Conservation (phyloP, 2,888 invertebrate species). For the Fragum fragum region DNA sequence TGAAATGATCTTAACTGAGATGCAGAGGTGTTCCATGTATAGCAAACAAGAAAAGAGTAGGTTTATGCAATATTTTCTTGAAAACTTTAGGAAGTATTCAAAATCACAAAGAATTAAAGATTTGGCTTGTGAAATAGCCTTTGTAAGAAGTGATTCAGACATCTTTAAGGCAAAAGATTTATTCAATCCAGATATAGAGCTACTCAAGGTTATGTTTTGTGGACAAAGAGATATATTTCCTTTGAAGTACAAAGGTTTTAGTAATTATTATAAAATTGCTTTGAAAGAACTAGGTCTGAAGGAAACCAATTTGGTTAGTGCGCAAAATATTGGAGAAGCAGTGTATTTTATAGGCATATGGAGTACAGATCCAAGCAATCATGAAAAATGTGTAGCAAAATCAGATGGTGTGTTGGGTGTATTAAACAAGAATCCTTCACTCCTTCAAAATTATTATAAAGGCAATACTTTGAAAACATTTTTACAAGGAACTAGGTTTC, state of each 20-base stretch:
- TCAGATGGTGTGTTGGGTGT: constrained; percentile 12
- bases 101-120: neutral
- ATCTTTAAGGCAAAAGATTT: constrained; percentile 44
- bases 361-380: neutral
- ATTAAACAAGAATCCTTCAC: neutral
- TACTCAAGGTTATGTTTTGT: constrained; percentile 33
- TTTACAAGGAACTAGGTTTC: constrained; percentile 27
- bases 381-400: neutral
- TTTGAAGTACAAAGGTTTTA: neutral
- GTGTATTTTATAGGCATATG: neutral
- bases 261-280: neutral
- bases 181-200: constrained; percentile 42
- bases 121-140: constrained; percentile 28
- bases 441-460: neutral
- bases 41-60: constrained; percentile 21
- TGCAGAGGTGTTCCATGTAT: neutral
- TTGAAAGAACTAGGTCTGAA: constrained; percentile 51
- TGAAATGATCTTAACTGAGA: neutral
- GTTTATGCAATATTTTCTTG: constrained; percentile 49
- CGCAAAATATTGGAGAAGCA: constrained; percentile 31
- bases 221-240: constrained; percentile 21
- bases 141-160: neutral
- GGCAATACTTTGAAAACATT: neutral
- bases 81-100: constrained; percentile 23
- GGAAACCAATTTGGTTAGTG: constrained; percentile 22